A percentile compares a stretch with the other conserved stretches of the same genome.
Evolutionary conservation across 2,888 invertebrate species (phyloP).

Genomic region (Melanotus villosus): DNA sequence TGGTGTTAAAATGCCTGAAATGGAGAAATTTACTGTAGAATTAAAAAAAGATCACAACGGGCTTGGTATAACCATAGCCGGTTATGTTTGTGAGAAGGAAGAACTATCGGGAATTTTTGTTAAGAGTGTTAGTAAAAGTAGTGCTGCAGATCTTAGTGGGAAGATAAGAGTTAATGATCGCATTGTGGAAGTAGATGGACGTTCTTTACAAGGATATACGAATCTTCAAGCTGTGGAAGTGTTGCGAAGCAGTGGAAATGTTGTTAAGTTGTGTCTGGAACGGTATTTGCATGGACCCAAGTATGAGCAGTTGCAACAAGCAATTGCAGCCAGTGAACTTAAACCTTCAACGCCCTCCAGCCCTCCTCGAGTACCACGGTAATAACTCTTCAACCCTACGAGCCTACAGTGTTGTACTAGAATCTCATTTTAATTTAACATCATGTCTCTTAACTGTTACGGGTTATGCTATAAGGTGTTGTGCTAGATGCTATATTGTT

Average conservation of each 20-base stretch:
- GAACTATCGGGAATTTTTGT: slow-evolving; percentile 99
- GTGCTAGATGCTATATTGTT: slow-evolving; percentile 37
- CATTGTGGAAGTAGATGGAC: slow-evolving; percentile 98
- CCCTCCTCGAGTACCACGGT: slow-evolving; percentile 72
- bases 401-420: slow-evolving; percentile 43
- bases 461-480: slow-evolving; percentile 39
- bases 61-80: slow-evolving; percentile 95
- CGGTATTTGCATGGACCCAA: slow-evolving; percentile 92
- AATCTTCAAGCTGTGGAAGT: slow-evolving; percentile 99
- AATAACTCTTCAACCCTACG: slow-evolving; percentile 57
- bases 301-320: slow-evolving; percentile 89
- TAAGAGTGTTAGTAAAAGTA: slow-evolving; percentile 96
- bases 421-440: slow-evolving; percentile 41
- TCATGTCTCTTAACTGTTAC: slow-evolving; percentile 40
- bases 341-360: slow-evolving; percentile 72
- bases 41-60: slow-evolving; percentile 94
- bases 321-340: slow-evolving; percentile 86
- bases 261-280: slow-evolving; percentile 90
- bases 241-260: slow-evolving; percentile 92
- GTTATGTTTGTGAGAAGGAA: slow-evolving; percentile 98
- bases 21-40: slow-evolving; percentile 94
- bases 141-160: slow-evolving; percentile 94
- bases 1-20: slow-evolving; percentile 85
- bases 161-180: slow-evolving; percentile 97
- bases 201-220: slow-evolving; percentile 93